These are phyloP conservation scores for Benitochromis conjunctus DNA, from an alignment of 2,113 vertebrate species.

Conservation along the genomic window DNA sequence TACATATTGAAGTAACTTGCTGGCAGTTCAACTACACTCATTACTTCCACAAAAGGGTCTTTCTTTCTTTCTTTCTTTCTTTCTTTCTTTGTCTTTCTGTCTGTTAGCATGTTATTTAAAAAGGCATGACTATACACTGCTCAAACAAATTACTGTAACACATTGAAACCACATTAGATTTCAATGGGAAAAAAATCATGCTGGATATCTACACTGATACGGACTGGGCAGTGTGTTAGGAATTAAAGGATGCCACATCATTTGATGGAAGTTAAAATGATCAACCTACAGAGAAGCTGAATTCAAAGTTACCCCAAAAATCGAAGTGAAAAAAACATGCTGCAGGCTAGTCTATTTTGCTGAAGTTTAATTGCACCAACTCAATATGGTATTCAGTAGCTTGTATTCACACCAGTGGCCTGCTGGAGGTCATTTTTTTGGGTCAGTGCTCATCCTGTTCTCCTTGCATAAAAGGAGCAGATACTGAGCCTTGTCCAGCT, in stretches of 20 bases:
- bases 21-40: not conserved
- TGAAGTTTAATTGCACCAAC: not conserved
- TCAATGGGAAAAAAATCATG: not conserved
- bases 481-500: not conserved
- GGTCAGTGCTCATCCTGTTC: not conserved
- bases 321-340: not conserved
- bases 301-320: too few species aligned
- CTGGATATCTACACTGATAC: not conserved
- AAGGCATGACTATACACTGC: not conserved
- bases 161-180: not conserved
- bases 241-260: not conserved
- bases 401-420: not conserved
- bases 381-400: not conserved
- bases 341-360: not conserved
- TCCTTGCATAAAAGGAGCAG: not conserved
- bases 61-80: not conserved
- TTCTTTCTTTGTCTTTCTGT: not conserved
- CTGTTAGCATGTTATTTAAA: not conserved
- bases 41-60: not conserved
- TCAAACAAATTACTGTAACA: not conserved
- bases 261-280: too few species aligned
- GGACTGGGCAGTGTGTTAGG: not conserved
- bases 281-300: too few species aligned
- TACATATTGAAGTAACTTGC: not conserved
- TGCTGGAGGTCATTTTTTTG: not conserved